Evolutionary conservation across 2,888 invertebrate species (phyloP), one percentile per base, ranked within the genome.

Genomic region (Meloe dianella): DNA sequence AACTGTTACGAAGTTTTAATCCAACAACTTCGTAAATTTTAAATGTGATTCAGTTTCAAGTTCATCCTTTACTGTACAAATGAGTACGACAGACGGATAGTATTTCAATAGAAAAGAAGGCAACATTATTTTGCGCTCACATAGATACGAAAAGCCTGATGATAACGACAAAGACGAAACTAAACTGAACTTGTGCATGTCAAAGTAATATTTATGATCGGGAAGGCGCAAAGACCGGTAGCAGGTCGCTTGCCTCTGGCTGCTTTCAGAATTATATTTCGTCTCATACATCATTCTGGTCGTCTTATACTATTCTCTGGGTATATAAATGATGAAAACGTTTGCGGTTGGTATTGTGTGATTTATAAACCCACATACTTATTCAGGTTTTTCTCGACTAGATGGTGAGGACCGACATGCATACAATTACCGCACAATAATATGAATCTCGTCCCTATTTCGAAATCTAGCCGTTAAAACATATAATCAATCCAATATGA

Each of bases 161-260:
- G 51, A 24, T 51, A 22, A 51, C 24, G 51, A 51, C 24, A 68
- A 66, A 71, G 65, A 66, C 67, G 58, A 63, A 70, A 60, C 65
- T 63, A 67, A 51, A 51, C 22, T 51, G 51, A 51, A 51, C 47
- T 51, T 51, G 51, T 51, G 12, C 64, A 69, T 65, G 71, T 71
- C 72, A 72, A 72, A 72, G 71, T 69, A 68, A 72, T 72, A 72
- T 72, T 72, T 72, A 72, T 67, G 69, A 62, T 61, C 54, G 57
- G 47, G 64, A 10, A 57, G 64, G 58, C 58, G 56, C 59, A 60
- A 35, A 57, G 64, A 65, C 68, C 67, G 64, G 68, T 66, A 62
- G 69, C 67, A 68, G 66, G 66, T 64, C 60, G 65, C 62, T 57
- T 58, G 67, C 62, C 62, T 65, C 63, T 59, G 62, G 62, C 60